Base-by-base conservation (phyloP, 2,113 vertebrate genomes). In the Aspidoscelis tigris region DNA sequence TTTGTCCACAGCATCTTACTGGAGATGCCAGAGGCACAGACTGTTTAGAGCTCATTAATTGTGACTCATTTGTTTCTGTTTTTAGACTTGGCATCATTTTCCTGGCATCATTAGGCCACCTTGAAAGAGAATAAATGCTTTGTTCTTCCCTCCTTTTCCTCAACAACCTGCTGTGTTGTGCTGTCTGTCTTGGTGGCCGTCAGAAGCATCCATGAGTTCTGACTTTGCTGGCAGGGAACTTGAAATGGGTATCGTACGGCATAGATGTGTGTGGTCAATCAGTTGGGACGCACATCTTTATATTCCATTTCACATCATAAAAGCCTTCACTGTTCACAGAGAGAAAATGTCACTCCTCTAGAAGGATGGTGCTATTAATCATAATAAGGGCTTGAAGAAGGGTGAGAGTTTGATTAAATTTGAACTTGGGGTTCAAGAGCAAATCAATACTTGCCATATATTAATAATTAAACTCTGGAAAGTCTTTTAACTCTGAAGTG, bases 121-220 rank as follows among this genome's bases (percentile, higher is more conserved):
- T 89, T 87, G 68, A 82, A 50, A 83, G 5, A 26, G 44, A 71
- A 0, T 2, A 18, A 83, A 39, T 55, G 65, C 41, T 87, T 87
- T 84, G 43, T 82, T 50, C 12, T 89, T 55, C 26, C 47, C 16
- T 39, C 33, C 74, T 44, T 55, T 88, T 87, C 83, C 53, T 86
- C 55, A 65, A 39, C 7, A 0, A 87, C 92, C 89, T 91, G 82
- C 88, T 88, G 87, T 90, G 87, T 89, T 91, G 82, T 86, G 84
- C 88, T 86, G 3, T 92, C 91, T 93, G 84, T 86, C 80, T 88
- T 90, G 82, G 87, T 88, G 80, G 87, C 88, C 88, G 78, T 58
- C 55, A 90, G 80, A 92, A 91, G 50, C 73, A 71, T 58, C 80
- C 0, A 0, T 88, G 88, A 89, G 87, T 87, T 88, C 90, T 88